phyloP scores from a whole-genome alignment of 2,797 vertebrate genomes.

The Diceros bicornis region DNA sequence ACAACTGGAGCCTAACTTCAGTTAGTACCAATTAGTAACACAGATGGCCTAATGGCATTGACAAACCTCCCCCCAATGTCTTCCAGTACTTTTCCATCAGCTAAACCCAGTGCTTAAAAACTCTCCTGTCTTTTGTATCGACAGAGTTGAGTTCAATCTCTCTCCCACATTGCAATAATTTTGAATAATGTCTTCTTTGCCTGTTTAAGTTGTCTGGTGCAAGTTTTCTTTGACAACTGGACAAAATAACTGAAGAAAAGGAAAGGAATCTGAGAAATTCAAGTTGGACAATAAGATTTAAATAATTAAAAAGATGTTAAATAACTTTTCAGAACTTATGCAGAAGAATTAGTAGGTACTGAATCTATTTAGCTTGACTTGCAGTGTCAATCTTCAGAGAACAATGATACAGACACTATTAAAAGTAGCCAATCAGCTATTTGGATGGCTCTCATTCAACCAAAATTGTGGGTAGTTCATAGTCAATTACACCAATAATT shows the following conservation, averaged over 20 bases:
- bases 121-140: not conserved
- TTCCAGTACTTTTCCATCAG: not conserved
- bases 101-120: not conserved
- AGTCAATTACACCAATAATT: not conserved
- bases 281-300: not conserved
- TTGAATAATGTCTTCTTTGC: not conserved
- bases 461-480: not conserved
- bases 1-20: not conserved
- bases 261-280: not conserved
- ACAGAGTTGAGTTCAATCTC: not conserved
- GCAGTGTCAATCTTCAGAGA: not conserved
- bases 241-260: not conserved
- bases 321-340: not conserved
- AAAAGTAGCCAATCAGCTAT: not conserved
- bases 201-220: not conserved
- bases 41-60: not conserved
- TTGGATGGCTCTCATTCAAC: not conserved
- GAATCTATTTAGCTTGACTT: not conserved
- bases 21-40: not conserved
- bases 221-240: not conserved
- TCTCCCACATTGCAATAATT: not conserved
- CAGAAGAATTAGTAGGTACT: not conserved
- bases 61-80: rapidly evolving
- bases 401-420: not conserved
- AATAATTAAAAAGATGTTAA: not conserved